Evolutionary conservation across 2,797 vertebrate genomes (phyloP), one percentile per base, ranked within the genome.

Genomic region (Pitangus sulphuratus): DNA sequence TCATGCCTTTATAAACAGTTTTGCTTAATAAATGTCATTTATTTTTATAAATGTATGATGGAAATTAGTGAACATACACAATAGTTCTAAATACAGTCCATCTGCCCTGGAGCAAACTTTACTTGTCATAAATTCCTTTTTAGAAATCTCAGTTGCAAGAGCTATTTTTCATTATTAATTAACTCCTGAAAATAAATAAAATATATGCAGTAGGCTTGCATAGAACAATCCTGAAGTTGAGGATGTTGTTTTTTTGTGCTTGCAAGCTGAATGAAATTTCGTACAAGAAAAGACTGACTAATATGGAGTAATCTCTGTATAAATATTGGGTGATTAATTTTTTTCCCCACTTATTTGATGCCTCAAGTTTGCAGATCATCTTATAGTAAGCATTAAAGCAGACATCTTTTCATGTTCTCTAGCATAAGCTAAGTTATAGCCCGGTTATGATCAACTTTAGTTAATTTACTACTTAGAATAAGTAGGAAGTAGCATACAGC

Each of bases 141-240:
- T 53, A 68, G 68, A 57, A 80, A 57, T 89, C 69, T 68, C 21
- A 31, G 71, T 93, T 89, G 75, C 78, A 83, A 74, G 45, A 85
- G 16, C 64, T 89, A 35, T 71, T 95, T 91, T 95, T 84, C 56
- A 44, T 85, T 80, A 64, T 66, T 85, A 89, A 74, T 76, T 92
- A 85, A 7, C 9, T 9, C 31, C 12, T 74, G 82, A 70, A 76
- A 89, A 79, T 50, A 76, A 90, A 87, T 47, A 72, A 89, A 82
- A 76, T 77, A 40, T 6, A 26, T 74, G 40, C 44, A 68, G 6
- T 44, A 89, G 79, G 26, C 51, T 74, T 12, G 1, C 21, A 9
- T 56, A 37, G 75, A 89, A 42, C 47, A 62, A 18, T 85, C 51
- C 13, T 57, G 60, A 81, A 64, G 26, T 50, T 77, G 48, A 12